Percentiles rank a stretch among this genome's conserved stretches.
Conservation (phyloP, 2,113 vertebrate genomes). For the Pteronura brasiliensis region DNA sequence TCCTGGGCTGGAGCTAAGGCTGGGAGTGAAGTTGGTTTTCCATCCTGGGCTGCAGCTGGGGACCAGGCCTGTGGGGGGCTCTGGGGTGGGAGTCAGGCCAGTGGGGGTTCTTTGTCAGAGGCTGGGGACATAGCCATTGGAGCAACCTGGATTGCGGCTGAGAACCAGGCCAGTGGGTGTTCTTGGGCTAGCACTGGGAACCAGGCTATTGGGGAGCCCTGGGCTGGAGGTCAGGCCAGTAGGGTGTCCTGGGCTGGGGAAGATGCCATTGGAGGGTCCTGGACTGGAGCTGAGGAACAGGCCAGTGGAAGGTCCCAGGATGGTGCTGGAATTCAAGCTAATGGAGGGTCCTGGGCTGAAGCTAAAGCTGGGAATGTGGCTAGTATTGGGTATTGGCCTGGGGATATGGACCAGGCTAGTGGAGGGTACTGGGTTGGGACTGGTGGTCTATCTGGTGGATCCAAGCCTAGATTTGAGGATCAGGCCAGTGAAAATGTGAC, state of each 20-base stretch:
- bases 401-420: constrained; percentile 36
- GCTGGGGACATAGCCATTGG: background rate
- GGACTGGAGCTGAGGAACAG: constrained; percentile 8
- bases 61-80: constrained; percentile 50
- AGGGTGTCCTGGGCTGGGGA: constrained; percentile 50
- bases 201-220: constrained; percentile 29
- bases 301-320: background rate
- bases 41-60: constrained; percentile 44
- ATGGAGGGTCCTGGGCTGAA: background rate
- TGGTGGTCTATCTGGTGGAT: background rate
- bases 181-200: constrained; percentile 43
- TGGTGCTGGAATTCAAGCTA: background rate
- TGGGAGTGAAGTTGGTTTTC: constrained; percentile 50
- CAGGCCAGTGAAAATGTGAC: constrained; percentile 46
- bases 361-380: constrained; percentile 41
- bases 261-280: constrained; percentile 18
- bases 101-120: constrained; percentile 10
- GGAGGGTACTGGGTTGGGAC: constrained; percentile 31
- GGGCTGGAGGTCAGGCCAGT: constrained; percentile 46
- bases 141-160: constrained; percentile 43
- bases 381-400: constrained; percentile 60
- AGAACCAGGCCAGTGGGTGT: constrained; percentile 17
- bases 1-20: constrained; percentile 46
- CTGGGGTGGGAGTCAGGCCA: constrained; percentile 44
- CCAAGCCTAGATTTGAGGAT: constrained; percentile 37